Conservation (phyloP, 2,888 invertebrate genomes). For the Trissolcus japonicus region DNA sequence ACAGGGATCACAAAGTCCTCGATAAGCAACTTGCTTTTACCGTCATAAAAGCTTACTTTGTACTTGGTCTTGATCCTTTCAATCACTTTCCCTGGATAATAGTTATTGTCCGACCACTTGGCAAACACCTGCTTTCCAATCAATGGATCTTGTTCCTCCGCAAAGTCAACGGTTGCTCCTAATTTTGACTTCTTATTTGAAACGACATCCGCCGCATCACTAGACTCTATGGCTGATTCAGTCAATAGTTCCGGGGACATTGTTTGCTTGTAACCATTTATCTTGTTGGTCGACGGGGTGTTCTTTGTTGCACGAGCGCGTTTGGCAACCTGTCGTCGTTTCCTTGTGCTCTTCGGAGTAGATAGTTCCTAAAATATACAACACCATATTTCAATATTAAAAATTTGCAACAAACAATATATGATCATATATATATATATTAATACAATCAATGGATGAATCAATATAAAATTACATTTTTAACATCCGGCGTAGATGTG, state of each 20-base stretch:
- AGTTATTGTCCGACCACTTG: slow-evolving; percentile 83
- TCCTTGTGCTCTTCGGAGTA: slow-evolving; percentile 79
- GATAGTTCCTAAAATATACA: slow-evolving; percentile 73
- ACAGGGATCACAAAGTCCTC: slow-evolving; percentile 80
- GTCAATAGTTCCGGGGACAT: slow-evolving; percentile 12
- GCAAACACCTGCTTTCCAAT: slow-evolving; percentile 78
- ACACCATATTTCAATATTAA: too few relatives aligned
- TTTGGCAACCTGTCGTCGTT: slow-evolving; percentile 75
- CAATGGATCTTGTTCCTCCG: slow-evolving; percentile 60
- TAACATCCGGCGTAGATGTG: slow-evolving; percentile 69
- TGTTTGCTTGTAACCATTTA: slow-evolving; percentile 28
- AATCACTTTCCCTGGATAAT: slow-evolving; percentile 81
- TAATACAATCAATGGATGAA: too few relatives aligned
- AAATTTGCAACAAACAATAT: not conserved
- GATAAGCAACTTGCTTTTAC: slow-evolving; percentile 79
- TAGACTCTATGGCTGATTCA: not conserved
- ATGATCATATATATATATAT: too few relatives aligned
- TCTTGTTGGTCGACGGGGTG: slow-evolving; percentile 19
- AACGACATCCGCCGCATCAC: not conserved
- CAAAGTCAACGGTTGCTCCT: slow-evolving; percentile 7
- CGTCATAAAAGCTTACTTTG: slow-evolving; percentile 82
- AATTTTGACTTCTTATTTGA: not conserved
- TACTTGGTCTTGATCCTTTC: slow-evolving; percentile 80
- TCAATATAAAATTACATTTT: too few relatives aligned
- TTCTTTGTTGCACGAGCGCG: slow-evolving; percentile 72